Percentiles rank a stretch among this genome's conserved stretches.
phyloP scores from a whole-genome alignment of 2,113 vertebrate genomes.

The Tringa solitaria region DNA sequence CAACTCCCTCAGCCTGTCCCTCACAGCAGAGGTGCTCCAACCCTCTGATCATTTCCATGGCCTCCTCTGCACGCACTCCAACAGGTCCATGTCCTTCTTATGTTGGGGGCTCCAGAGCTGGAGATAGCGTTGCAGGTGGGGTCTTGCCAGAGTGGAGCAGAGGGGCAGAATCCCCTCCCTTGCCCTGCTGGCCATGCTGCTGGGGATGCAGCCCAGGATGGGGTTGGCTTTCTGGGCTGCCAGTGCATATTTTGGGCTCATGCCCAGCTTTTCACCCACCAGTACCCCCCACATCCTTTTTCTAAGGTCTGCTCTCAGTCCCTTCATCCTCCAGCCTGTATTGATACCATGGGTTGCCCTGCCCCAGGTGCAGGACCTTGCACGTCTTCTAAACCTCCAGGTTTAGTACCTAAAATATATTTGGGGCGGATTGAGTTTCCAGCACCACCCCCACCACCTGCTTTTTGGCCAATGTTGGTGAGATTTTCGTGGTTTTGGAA shows the following conservation, averaged over 20 bases:
- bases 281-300: background rate
- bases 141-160: fast-evolving
- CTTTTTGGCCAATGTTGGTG: background rate
- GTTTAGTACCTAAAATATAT: background rate
- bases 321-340: background rate
- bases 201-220: background rate
- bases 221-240: fast-evolving
- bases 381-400: background rate
- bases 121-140: fast-evolving
- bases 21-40: fast-evolving
- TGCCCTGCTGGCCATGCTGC: fast-evolving
- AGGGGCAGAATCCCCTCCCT: background rate
- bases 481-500: background rate
- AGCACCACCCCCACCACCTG: background rate
- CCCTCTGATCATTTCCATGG: background rate
- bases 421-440: background rate
- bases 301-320: background rate
- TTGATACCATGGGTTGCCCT: background rate
- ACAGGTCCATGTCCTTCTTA: background rate
- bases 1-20: background rate
- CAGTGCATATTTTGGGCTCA: fast-evolving
- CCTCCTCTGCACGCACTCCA: background rate
- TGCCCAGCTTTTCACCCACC: background rate
- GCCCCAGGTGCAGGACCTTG: background rate
- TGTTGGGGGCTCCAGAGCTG: background rate